phyloP scores from a whole-genome alignment of 2,113 vertebrate genomes.

The Chlorodrepanis virens region DNA sequence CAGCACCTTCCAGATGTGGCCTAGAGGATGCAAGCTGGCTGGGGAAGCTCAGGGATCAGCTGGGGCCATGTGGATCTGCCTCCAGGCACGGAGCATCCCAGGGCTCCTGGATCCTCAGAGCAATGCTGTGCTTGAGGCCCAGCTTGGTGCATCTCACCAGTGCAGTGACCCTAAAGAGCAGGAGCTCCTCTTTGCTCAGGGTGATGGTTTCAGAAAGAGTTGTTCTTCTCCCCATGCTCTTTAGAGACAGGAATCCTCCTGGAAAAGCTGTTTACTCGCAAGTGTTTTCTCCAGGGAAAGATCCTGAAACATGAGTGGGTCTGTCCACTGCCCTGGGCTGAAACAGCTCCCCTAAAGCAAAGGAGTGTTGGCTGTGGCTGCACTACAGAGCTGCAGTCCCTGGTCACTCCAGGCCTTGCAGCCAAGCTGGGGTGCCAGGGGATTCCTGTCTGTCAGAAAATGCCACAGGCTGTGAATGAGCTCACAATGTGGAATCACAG shows the following conservation, averaged over 20 bases:
- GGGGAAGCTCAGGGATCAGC: background rate
- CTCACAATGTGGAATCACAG: background rate
- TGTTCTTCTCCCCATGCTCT: background rate
- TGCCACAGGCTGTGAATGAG: background rate
- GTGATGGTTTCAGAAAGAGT: background rate
- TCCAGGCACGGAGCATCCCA: fast-evolving
- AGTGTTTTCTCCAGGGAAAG: background rate
- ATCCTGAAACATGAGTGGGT: background rate
- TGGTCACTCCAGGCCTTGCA: fast-evolving
- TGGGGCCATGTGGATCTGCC: background rate
- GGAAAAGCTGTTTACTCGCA: background rate
- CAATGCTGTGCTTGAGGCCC: background rate
- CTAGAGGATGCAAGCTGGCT: background rate
- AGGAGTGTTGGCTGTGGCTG: background rate
- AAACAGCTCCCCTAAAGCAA: background rate
- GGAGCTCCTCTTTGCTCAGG: background rate
- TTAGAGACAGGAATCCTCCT: background rate
- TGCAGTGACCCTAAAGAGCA: background rate
- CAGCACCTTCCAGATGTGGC: background rate
- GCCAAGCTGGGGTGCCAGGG: background rate
- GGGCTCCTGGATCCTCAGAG: background rate
- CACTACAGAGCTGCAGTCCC: background rate
- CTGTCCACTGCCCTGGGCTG: background rate
- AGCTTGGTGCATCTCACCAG: background rate
- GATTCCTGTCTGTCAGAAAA: fast-evolving